Evolutionary conservation across 2,888 invertebrate genomes (phyloP).

Genomic region (Erpobdella octoculata): DNA sequence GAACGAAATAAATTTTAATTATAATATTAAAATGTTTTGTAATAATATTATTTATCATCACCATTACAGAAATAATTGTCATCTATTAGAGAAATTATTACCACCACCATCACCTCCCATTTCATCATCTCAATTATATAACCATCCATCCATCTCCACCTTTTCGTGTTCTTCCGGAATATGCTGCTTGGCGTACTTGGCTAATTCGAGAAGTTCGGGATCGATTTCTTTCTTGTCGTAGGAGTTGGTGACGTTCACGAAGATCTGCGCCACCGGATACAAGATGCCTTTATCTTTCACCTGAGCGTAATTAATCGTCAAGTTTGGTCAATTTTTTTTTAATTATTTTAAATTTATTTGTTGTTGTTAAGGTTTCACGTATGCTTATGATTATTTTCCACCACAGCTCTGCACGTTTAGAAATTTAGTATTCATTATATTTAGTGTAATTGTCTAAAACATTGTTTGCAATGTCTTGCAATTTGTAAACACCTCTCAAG

Average conservation of each 20-base stretch:
- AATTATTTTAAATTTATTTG: slow-evolving; percentile 12
- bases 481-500: too few species aligned
- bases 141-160: slow-evolving; percentile 35
- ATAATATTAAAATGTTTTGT: too few species aligned
- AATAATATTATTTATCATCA: background rate
- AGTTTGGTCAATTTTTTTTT: background rate
- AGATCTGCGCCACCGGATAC: slow-evolving; percentile 68
- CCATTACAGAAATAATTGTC: background rate
- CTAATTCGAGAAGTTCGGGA: slow-evolving; percentile 92
- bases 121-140: background rate
- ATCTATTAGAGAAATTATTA: background rate
- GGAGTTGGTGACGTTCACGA: slow-evolving; percentile 92
- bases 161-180: slow-evolving; percentile 81
- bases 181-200: slow-evolving; percentile 97
- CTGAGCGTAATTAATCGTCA: slow-evolving; percentile 14
- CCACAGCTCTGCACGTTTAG: too few species aligned
- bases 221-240: slow-evolving; percentile 92
- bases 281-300: slow-evolving; percentile 43
- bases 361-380: background rate
- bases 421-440: too few species aligned
- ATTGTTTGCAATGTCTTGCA: too few species aligned
- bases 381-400: too few species aligned
- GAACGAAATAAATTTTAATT: too few species aligned
- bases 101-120: background rate
- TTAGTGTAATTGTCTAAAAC: too few species aligned